Base-by-base conservation (phyloP, 2,113 vertebrate genomes). In the Daboia siamensis region DNA sequence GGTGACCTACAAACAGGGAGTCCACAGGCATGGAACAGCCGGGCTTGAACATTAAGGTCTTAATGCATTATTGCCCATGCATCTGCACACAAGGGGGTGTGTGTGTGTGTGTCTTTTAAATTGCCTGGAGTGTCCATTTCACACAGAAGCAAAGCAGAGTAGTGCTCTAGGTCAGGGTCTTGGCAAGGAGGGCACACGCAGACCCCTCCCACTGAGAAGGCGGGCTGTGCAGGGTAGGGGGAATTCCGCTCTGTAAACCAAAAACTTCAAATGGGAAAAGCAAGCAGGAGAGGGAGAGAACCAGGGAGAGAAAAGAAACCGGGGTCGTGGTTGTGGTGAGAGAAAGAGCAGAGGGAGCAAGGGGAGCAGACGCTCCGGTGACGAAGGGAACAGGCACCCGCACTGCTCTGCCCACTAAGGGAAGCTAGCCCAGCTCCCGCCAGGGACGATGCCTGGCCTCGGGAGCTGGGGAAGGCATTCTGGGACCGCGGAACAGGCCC, bases 31-130 rank as follows among this genome's bases (percentile, higher is more conserved):
- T 2, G 12, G 3, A 15, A 13, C 29, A 69, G 64, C 5, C 69
- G 0, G n/a, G 3, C 33, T 20, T 80, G 3, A 3, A 20, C n/a
- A 2, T 2, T 2, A 5, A 39, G 15, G 15, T 3, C 33, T 20
- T 3, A 3, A 0, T 9, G 74, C 17, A 4, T 0, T 3, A 1
- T 44, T 9, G 74, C 33, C 74, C 21, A 17, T 0, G 17, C 33
- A 3, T 44, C 74, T 44, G 33, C 3, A 7, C 17, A 3, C 6
- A 8, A 8, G 5, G 61, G 69, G 20, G 64, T 3, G 4, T 5
- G 69, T 3, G 29, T 74, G 5, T 6, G 69, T 1, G 1, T 74
- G 15, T 69, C 29, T 26, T 10, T 64, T 29, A 64, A 64, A 29
- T 29, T 23, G 20, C 56, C 56, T 7, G 5, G 5, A 57, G 56